Conservation (phyloP, 2,888 invertebrate species). For the Deroplatys truncata region DNA sequence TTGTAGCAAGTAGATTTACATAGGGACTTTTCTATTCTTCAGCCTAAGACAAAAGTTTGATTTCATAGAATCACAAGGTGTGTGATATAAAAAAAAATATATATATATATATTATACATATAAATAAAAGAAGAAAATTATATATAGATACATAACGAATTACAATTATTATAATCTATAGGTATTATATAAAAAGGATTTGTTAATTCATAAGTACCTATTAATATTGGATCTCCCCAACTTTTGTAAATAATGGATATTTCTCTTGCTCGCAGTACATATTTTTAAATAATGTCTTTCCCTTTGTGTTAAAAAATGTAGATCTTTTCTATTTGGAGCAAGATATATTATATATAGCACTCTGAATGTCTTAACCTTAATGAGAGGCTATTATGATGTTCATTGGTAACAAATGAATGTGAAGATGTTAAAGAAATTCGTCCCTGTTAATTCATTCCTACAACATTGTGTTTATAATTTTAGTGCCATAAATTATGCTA, state of each 20-base stretch:
- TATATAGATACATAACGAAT: slow-evolving; percentile 28
- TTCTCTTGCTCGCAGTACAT: slow-evolving; percentile 12
- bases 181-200: slow-evolving; percentile 19
- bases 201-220: slow-evolving; percentile 14
- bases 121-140: slow-evolving; percentile 25
- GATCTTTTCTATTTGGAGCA: slow-evolving; percentile 11
- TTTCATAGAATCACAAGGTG: slow-evolving; percentile 31
- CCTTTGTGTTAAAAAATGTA: slow-evolving; percentile 15
- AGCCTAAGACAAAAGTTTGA: slow-evolving; percentile 24
- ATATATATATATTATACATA: slow-evolving; percentile 30
- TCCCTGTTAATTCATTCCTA: slow-evolving; percentile 16
- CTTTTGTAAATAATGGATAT: slow-evolving; percentile 29
- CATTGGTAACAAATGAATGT: slow-evolving; percentile 5
- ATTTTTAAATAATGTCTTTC: slow-evolving; percentile 21
- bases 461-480: not conserved
- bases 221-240: slow-evolving; percentile 24
- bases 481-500: not conserved
- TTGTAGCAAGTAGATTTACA: not conserved
- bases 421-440: not conserved
- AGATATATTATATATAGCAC: slow-evolving; percentile 13
- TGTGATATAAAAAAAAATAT: slow-evolving; percentile 30
- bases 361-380: slow-evolving; percentile 10
- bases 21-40: slow-evolving; percentile 20
- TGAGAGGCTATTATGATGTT: slow-evolving; percentile 4
- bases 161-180: slow-evolving; percentile 29